A percentile compares a stretch with the other conserved stretches of the same genome.
These are phyloP conservation scores for Chlorocebus sabaeus DNA, from an alignment of 2,113 vertebrate genomes.

Conservation along the genomic window DNA sequence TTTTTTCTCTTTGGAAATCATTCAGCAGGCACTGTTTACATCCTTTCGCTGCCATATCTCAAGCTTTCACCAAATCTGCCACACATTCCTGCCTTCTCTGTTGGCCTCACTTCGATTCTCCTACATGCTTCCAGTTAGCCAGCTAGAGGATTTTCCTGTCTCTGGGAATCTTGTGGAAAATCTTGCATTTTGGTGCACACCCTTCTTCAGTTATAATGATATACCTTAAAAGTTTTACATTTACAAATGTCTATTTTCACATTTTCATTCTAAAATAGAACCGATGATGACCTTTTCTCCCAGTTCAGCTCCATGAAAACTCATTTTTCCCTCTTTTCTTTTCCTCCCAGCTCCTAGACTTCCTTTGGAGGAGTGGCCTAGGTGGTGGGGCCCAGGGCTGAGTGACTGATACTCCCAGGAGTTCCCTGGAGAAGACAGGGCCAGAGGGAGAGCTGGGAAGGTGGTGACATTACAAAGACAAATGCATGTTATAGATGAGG, in stretches of 20 bases:
- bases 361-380: not conserved
- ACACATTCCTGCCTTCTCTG: not conserved
- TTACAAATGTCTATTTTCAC: not conserved
- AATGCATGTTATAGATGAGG: constrained; percentile 37
- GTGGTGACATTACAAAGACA: not conserved
- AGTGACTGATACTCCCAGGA: not conserved
- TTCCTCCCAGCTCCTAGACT: not conserved
- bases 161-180: not conserved
- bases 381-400: not conserved
- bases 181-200: not conserved
- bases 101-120: not conserved
- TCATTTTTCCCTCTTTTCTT: not conserved
- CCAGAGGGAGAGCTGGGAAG: not conserved
- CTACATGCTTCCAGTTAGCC: not conserved
- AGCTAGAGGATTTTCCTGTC: not conserved
- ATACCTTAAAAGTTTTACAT: not conserved
- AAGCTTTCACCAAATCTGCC: not conserved
- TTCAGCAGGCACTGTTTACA: not conserved
- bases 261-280: not conserved
- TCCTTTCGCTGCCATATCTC: not conserved
- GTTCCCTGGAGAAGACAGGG: not conserved
- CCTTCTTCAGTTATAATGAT: not conserved
- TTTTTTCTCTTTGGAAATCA: not conserved
- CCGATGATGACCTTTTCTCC: not conserved
- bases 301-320: not conserved